Base-by-base conservation (phyloP, 2,113 vertebrate genomes). In the Origma solitaria region DNA sequence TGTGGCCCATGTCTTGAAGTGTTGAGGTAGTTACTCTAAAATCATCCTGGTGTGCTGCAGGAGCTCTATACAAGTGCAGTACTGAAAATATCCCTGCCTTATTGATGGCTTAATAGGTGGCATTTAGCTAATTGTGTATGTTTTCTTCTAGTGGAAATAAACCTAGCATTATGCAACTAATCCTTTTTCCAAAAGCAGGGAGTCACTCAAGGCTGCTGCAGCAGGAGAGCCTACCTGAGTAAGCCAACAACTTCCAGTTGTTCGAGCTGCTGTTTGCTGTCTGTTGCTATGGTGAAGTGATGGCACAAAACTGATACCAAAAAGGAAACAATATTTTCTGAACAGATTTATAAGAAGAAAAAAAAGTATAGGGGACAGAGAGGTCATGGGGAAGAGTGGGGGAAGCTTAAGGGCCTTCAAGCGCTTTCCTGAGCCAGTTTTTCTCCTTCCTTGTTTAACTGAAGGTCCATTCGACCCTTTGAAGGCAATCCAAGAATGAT, bases 251-350 rank as follows among this genome's bases (percentile, higher is more conserved):
- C 88, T 94, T 92, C 91, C 92, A 95, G 80, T 87, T 82, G 91
- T 84, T 84, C 0, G 3, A 91, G 68, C 69, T 94, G 86, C 92
- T 94, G 86, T 95, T 95, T 96, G 87, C 94, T 92, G 70, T 45
- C 93, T 87, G 95, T 97, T 97, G 96, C 96, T 95, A 96, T 97
- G 96, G 95, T 87, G 91, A 96, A 79, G 66, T 23, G 89, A 91
- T 76, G 85, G 91, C 77, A 91, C 89, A 88, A 89, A 95, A 91
- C 86, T 15, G 69, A 83, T 82, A 95, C 61, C 65, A 42, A 79
- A 94, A 94, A 87, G 83, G 73, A 75, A 84, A 86, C 1, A 2
- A 9, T 91, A 56, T 91, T 95, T 89, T 88, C 77, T 60, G 65
- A 75, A 71, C 49, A 69, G 70, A 72, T 89, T 84, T 87, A 40